Evolutionary conservation across 2,888 invertebrate species (phyloP).

Genomic region (Pachycephus smyrnensis): DNA sequence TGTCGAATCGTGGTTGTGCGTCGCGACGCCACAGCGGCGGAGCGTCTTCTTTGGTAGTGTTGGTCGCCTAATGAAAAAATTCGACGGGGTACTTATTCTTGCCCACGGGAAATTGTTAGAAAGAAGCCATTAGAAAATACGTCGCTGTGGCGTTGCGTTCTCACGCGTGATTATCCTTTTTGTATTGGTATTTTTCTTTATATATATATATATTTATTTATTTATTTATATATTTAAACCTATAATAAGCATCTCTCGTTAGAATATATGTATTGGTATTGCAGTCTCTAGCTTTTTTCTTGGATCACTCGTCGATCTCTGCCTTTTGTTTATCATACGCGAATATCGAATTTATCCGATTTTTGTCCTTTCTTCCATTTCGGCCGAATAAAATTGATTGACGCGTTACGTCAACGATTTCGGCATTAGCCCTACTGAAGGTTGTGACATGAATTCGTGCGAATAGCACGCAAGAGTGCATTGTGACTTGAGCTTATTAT

Average conservation of each 20-base stretch:
- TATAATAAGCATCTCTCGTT: background rate
- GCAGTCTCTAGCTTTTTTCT: background rate
- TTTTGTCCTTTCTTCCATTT: background rate
- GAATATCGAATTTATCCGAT: background rate
- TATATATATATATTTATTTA: constrained; percentile 5
- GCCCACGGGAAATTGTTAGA: background rate
- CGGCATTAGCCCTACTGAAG: background rate
- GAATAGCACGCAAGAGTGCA: background rate
- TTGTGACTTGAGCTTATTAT: background rate
- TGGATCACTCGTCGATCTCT: background rate
- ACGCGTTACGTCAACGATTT: background rate
- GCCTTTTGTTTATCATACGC: background rate
- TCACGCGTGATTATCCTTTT: background rate
- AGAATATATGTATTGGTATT: background rate
- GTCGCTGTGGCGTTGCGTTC: background rate
- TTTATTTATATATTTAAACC: background rate
- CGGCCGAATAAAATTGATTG: no score
- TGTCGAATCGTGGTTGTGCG: background rate
- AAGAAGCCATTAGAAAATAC: background rate
- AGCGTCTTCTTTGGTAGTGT: background rate
- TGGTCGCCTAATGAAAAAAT: background rate
- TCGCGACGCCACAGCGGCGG: background rate
- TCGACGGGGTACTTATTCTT: background rate
- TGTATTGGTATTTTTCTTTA: background rate
- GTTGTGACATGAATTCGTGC: no score